Evolutionary conservation across 2,797 vertebrate species (phyloP).

Genomic region (Heteromormyrus szaboi): DNA sequence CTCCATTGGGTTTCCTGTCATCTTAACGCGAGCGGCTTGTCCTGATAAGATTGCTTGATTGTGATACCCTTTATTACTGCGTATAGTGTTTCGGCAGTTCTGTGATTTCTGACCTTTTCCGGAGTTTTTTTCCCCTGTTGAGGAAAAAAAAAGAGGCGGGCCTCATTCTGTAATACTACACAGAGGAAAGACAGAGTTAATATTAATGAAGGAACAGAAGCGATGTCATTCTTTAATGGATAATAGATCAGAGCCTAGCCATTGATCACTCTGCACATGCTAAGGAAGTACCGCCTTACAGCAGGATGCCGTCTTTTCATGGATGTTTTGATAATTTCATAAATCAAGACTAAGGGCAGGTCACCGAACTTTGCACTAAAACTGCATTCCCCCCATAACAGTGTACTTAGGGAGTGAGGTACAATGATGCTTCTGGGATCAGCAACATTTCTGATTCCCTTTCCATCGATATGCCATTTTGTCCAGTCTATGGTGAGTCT

Average conservation of each 20-base stretch:
- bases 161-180: conserved; percentile 34
- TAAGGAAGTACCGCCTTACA: conserved; percentile 37
- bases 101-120: conserved; percentile 64
- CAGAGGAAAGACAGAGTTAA: conserved; percentile 44
- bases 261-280: conserved; percentile 47
- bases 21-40: conserved; percentile 48
- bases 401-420: not conserved
- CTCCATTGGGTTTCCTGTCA: conserved; percentile 46
- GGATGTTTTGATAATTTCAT: conserved; percentile 44
- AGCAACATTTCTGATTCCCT: conserved; percentile 38
- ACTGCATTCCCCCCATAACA: not conserved
- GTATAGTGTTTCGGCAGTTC: conserved; percentile 53
- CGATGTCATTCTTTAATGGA: conserved; percentile 55
- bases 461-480: not conserved
- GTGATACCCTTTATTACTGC: conserved; percentile 63
- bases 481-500: not conserved
- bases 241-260: conserved; percentile 50
- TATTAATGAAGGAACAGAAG: conserved; percentile 59
- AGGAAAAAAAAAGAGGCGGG: conserved; percentile 32
- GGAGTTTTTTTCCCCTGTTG: conserved; percentile 37
- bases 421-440: conserved; percentile 37
- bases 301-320: conserved; percentile 37
- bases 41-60: conserved; percentile 57
- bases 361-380: not conserved
- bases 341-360: conserved; percentile 4